Base-by-base conservation (phyloP, 1,140 invertebrate species). In the Heliconius congener region DNA sequence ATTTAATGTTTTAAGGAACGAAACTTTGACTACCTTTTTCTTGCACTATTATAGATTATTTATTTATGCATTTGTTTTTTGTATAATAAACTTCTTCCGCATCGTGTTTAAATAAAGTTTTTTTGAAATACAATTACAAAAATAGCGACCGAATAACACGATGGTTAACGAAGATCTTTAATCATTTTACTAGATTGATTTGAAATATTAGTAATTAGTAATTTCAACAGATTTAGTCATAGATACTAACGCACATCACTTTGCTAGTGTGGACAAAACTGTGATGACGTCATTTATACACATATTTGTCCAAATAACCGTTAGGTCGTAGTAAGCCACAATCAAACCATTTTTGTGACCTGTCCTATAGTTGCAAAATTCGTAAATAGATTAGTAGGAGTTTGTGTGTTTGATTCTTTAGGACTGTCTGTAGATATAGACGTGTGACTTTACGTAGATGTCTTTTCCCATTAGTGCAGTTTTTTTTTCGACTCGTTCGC, bases 281-380 rank as follows among this genome's bases (percentile, higher is more conserved):
- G 88, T 91, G 91, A 88, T 78, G 71, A 78, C 18, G 19, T 74
- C 37, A 23, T 80, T 78, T 74, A n/a, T 77, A 86, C 88, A 92
- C 87, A 88, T 84, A 73, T 89, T 91, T 91, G 88, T 88, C 83
- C 79, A 80, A 86, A 72, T 66, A 66, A 66, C 23, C 18, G 52
- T 85, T 83, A 88, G 90, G 91, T 88, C 87, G 90, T 91, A 86
- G 90, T 91, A 90, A 93, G 90, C 90, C 87, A 93, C 89, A 86
- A 86, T 76, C 16, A 85, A 89, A 80, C 71, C 60, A 66, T 76
- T 66, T 77, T 85, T 88, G 86, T 88, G 83, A 93, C 89, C 93
- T 94, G 92, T 93, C 91, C 93, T 93, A 94, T 94, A 93, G 93
- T 94, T 94, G 93, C 93, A 94, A 93, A 94, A 93, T 93, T 87